Base-by-base conservation (phyloP, 2,797 vertebrate genomes). In the Anguilla megastoma region DNA sequence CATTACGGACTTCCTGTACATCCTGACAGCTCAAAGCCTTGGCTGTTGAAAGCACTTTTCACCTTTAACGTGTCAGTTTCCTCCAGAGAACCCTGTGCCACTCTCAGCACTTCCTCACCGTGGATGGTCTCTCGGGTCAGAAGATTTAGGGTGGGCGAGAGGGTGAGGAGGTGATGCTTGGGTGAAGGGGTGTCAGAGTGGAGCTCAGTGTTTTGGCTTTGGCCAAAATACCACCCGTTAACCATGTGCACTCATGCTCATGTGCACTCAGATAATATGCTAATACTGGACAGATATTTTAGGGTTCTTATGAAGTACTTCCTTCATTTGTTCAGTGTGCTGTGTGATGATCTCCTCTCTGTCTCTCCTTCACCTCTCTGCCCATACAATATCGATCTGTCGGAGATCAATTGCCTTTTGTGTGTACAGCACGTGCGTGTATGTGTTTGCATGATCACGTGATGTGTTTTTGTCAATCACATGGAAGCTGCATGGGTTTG, bases 231-330 rank as follows among this genome's bases (percentile, higher is more conserved):
- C 63, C 9, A 66, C 54, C 63, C 63, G 5, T 12, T 66, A 24
- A 27, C 24, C n/a, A 27, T 66, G 82, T 84, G 60, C 60, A 88
- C 41, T 83, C 54, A 50, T 56, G 54, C 54, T 16, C 12, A 56
- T 84, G 84, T 41, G 36, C 36, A 41, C 36, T 41, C 36, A 41
- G 36, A 88, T 63, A 85, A 88, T 56, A 74, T 88, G 45, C 69
- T 50, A 88, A 52, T 54, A 85, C 33, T 50, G 63, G 82, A 58
- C 87, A 85, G 82, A n/a, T 56, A 16, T 56, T 16, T 14, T 56
- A 14, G 63, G 36, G 48, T 69, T 24, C 45, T 36, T 69, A 84
- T 85, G 80, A 84, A 60, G 50, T 54, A 21, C 10, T 33, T 56
- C 45, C 74, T 56, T 71, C 50, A 85, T 69, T 74, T 74, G 66